phyloP scores from a whole-genome alignment of 2,113 vertebrate genomes.

The Varanus komodoensis region DNA sequence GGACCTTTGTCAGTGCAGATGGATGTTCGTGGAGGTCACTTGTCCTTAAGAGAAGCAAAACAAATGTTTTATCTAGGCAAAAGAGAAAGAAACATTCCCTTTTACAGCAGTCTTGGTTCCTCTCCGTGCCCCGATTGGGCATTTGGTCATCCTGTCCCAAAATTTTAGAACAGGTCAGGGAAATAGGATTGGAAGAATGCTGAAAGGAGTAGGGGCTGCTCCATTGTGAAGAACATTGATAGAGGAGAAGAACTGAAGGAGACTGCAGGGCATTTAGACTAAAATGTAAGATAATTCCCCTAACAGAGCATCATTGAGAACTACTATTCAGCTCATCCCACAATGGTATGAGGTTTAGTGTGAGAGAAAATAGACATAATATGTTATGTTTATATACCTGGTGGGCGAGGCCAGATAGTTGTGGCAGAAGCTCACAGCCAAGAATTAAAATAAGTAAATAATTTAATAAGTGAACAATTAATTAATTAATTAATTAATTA shows the following conservation, averaged over 20 bases:
- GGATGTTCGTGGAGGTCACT: slow-evolving; percentile 19
- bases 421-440: not conserved
- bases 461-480: too few relatives aligned
- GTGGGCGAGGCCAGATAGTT: rapidly evolving
- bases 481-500: too few relatives aligned
- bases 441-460: too few relatives aligned
- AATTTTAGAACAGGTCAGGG: not conserved
- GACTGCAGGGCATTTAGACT: rapidly evolving
- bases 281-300: not conserved
- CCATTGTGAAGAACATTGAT: not conserved
- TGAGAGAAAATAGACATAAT: not conserved
- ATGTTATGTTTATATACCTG: not conserved
- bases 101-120: not conserved
- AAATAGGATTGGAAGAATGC: not conserved
- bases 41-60: not conserved
- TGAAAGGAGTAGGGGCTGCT: not conserved
- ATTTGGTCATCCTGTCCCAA: slow-evolving; percentile 35
- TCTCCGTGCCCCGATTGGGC: not conserved
- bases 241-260: not conserved
- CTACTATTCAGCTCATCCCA: rapidly evolving
- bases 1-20: slow-evolving; percentile 35
- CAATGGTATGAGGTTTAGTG: not conserved
- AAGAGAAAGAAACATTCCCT: not conserved
- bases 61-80: not conserved
- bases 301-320: not conserved